These are phyloP conservation scores for Tenrec ecaudatus DNA, from an alignment of 2,113 vertebrate species.

Conservation along the genomic window DNA sequence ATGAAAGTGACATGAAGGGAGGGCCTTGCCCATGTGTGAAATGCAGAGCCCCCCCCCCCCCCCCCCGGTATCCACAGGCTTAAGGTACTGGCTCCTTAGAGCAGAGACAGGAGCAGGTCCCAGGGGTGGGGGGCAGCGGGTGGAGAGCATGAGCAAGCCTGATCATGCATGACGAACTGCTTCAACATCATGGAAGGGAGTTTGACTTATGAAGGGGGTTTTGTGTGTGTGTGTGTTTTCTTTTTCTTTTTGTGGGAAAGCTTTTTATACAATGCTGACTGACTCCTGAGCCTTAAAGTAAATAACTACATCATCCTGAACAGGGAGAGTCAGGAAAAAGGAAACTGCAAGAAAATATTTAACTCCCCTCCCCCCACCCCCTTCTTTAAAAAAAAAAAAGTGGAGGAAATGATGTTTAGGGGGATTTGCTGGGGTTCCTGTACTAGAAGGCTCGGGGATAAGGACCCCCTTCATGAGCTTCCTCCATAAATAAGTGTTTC, in stretches of 20 bases:
- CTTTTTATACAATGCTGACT: constrained; percentile 77
- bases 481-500: neutral
- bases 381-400: too few relatives aligned
- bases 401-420: constrained; percentile 69
- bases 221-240: too few relatives aligned
- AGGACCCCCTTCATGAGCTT: neutral
- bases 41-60: neutral
- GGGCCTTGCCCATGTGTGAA: neutral
- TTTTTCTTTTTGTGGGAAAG: constrained; percentile 57
- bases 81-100: neutral
- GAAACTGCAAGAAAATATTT: constrained; percentile 81
- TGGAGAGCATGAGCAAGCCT: neutral
- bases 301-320: constrained; percentile 78
- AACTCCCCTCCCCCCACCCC: too few relatives aligned
- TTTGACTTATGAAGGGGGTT: neutral
- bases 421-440: constrained; percentile 63
- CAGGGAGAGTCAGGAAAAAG: constrained; percentile 82
- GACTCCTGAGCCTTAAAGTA: constrained; percentile 78
- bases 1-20: neutral
- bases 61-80: neutral
- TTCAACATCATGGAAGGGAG: constrained; percentile 64
- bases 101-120: constrained; percentile 16
- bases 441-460: constrained; percentile 7
- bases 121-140: too few relatives aligned
- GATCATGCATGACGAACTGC: constrained; percentile 36